phyloP scores from a whole-genome alignment of 2,888 invertebrate species.

The Clitarchus hookeri region DNA sequence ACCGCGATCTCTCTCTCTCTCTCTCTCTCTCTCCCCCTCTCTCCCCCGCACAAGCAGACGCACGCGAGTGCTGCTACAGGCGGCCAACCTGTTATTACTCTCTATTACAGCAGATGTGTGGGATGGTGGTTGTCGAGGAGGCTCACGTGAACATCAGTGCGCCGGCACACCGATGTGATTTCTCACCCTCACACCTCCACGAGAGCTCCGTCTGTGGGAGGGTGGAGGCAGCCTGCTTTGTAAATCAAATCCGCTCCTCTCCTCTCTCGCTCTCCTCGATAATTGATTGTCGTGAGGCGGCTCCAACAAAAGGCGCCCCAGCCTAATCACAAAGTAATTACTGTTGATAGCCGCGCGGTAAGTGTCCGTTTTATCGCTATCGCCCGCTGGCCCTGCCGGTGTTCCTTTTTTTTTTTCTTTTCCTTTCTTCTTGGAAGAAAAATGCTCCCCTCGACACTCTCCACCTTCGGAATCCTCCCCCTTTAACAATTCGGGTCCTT shows the following conservation, averaged over 20 bases:
- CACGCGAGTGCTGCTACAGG: neutral
- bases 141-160: neutral
- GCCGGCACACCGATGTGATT: neutral
- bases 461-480: no score
- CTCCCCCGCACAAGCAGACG: neutral
- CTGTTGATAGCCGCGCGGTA: conserved; percentile 2
- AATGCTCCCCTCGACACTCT: neutral
- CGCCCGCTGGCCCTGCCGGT: neutral
- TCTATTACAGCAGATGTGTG: neutral
- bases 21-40: no score
- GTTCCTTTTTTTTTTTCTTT: neutral
- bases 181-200: neutral
- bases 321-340: conserved; percentile 14
- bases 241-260: conserved; percentile 6
- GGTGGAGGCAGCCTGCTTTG: neutral
- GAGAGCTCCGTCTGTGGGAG: neutral
- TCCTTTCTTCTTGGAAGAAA: neutral
- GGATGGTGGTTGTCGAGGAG: neutral
- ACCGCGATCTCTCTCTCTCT: neutral
- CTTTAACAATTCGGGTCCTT: no score
- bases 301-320: neutral
- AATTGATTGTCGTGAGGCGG: conserved; percentile 14
- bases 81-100: conserved; percentile 5
- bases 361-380: conserved; percentile 14
- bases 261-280: neutral